Percentiles rank a stretch among this genome's conserved stretches.
Evolutionary conservation across 2,888 invertebrate genomes (phyloP).

Genomic region (Nomada goodeniana): DNA sequence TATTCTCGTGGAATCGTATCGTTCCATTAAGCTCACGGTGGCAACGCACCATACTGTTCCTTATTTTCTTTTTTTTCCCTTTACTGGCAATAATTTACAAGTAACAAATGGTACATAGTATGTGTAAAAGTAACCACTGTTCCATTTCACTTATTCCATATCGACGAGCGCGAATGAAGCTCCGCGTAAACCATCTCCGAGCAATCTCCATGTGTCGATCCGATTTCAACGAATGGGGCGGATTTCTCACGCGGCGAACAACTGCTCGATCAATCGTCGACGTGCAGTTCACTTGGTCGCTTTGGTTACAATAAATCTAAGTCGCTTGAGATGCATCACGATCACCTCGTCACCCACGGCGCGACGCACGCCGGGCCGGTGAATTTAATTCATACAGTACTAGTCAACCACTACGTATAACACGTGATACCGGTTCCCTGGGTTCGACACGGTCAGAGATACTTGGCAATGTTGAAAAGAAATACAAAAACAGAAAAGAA

Average conservation of each 20-base stretch:
- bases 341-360: background rate
- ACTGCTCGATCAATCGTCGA: conserved; percentile 26
- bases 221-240: background rate
- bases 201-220: background rate
- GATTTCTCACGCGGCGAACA: background rate
- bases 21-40: no score
- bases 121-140: no score
- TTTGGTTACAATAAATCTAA: conserved; percentile 47
- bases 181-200: background rate
- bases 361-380: background rate
- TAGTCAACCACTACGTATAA: background rate
- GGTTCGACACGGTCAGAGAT: background rate
- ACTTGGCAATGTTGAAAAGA: background rate
- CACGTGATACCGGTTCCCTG: background rate
- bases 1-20: no score
- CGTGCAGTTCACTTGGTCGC: conserved; percentile 30
- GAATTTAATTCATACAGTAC: background rate
- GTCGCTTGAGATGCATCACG: conserved; percentile 1
- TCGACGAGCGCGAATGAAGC: background rate
- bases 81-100: no score
- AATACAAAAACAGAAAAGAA: background rate
- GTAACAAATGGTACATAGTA: no score
- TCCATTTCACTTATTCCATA: no score
- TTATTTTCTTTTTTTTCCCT: no score
- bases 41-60: no score